phyloP scores from a whole-genome alignment of 2,113 vertebrate species.

The Aptenodytes patagonicus region DNA sequence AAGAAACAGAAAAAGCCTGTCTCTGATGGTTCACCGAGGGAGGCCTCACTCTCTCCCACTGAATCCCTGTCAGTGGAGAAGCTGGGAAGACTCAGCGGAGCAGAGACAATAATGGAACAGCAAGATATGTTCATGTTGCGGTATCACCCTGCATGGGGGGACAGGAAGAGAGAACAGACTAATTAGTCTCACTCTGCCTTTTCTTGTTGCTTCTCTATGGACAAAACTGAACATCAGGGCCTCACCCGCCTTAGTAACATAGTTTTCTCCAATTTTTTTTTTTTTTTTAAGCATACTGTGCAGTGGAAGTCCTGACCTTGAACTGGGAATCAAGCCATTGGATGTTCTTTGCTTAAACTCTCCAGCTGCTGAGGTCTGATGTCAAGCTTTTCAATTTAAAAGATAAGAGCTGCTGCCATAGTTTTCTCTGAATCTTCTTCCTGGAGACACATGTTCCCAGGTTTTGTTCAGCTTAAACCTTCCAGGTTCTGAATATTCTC shows the following conservation, averaged over 20 bases:
- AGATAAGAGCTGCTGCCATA: neutral
- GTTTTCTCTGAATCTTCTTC: neutral
- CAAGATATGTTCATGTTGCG: accelerated
- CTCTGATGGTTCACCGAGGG: neutral
- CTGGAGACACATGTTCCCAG: neutral
- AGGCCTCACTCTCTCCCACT: neutral
- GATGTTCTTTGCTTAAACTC: neutral
- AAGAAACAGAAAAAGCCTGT: neutral
- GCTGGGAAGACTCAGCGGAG: neutral
- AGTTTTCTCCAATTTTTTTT: neutral
- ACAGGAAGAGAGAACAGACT: neutral
- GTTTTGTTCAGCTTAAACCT: neutral
- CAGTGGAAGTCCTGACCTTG: neutral
- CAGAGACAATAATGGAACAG: neutral
- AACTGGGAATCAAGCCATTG: neutral
- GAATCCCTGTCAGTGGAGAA: neutral
- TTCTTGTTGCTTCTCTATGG: neutral
- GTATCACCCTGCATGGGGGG: neutral
- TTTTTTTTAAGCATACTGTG: neutral
- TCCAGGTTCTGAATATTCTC: neutral
- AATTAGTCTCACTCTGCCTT: neutral
- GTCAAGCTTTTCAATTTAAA: neutral
- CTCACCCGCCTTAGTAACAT: neutral
- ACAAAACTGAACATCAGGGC: neutral
- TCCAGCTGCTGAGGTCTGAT: neutral